Conservation (phyloP, 2,797 vertebrate genomes). For the Bucorvus abyssinicus region DNA sequence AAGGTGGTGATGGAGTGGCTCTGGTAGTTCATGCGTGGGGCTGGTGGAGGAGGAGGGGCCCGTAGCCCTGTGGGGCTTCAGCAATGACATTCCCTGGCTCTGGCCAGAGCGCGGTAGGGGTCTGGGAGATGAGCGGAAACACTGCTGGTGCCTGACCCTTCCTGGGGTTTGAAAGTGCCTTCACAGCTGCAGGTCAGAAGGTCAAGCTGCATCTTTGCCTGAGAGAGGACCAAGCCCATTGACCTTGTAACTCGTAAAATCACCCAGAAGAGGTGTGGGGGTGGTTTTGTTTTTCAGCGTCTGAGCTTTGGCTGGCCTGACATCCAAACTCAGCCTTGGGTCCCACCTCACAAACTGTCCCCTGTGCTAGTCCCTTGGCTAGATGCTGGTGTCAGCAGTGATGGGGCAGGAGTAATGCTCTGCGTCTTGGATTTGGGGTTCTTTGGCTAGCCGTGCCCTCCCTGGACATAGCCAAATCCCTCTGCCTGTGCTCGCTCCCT, state of each 20-base stretch:
- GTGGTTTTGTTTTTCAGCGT: background rate
- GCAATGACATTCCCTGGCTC: background rate
- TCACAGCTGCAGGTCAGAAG: background rate
- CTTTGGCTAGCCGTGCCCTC: background rate
- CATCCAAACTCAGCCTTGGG: fast-evolving
- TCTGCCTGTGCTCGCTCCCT: background rate
- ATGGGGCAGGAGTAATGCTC: background rate
- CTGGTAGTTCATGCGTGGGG: background rate
- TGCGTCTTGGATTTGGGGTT: background rate
- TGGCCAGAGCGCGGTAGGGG: fast-evolving
- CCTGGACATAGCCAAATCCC: background rate
- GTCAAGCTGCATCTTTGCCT: background rate
- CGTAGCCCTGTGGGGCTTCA: background rate
- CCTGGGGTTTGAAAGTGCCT: background rate
- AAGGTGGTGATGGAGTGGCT: constrained; percentile 14
- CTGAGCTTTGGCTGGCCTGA: background rate
- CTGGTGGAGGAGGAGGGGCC: background rate
- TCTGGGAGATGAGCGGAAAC: background rate
- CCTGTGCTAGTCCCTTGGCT: background rate
- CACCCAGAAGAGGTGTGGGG: background rate
- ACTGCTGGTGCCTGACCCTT: background rate
- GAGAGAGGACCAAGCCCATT: fast-evolving
- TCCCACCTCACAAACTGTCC: background rate
- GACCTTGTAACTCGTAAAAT: background rate
- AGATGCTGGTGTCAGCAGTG: background rate